These are phyloP conservation scores for Hippasteria phrygiana DNA, from an alignment of 53 echinoderm and acorn worm genomes.

Conservation along the genomic window DNA sequence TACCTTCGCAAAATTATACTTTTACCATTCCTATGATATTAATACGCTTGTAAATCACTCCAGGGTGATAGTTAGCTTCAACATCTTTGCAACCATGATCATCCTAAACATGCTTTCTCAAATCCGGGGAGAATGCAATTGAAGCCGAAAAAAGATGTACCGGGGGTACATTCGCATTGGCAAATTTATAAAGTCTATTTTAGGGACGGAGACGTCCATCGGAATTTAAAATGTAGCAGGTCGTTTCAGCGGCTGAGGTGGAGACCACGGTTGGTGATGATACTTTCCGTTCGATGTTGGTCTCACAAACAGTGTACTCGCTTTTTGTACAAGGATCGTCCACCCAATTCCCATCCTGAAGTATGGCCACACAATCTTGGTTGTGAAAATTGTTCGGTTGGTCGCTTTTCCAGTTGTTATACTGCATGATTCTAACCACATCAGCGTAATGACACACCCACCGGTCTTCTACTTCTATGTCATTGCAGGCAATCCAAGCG, in stretches of 20 bases:
- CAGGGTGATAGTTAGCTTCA: too few species aligned
- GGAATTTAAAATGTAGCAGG: not conserved
- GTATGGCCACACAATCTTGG: not conserved
- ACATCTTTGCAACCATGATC: too few species aligned
- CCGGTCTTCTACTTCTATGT: not conserved
- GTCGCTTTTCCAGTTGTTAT: not conserved
- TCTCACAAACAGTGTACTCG: not conserved
- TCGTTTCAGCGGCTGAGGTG: not conserved
- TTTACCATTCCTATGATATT: too few species aligned
- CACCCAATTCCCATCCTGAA: not conserved
- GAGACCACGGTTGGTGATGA: not conserved
- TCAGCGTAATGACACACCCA: constrained; percentile 13
- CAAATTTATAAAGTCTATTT: too few species aligned
- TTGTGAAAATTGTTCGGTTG: not conserved
- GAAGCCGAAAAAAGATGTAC: too few species aligned
- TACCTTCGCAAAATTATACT: too few species aligned
- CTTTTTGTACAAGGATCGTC: not conserved
- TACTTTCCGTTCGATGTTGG: not conserved
- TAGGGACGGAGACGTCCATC: constrained; percentile 5
- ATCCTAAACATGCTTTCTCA: too few species aligned
- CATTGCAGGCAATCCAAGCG: not conserved
- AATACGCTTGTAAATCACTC: too few species aligned
- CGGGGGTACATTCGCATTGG: too few species aligned
- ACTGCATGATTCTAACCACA: not conserved
- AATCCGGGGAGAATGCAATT: too few species aligned